Evolutionary conservation across 1,140 invertebrate genomes (phyloP).

Genomic region (Oncopeltus fasciatus): DNA sequence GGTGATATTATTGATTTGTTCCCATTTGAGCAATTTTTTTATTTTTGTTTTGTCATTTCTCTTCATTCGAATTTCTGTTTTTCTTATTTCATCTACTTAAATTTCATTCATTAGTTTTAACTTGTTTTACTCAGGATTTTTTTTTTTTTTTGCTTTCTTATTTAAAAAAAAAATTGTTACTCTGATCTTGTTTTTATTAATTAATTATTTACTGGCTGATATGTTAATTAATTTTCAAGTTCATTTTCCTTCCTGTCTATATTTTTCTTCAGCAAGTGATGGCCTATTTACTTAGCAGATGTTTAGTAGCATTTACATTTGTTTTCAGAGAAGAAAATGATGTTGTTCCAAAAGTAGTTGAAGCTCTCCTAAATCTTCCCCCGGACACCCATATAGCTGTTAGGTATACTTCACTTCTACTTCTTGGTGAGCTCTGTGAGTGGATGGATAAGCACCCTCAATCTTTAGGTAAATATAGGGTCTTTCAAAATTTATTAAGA

Average conservation of each 20-base stretch:
- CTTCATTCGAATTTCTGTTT: too few relatives aligned
- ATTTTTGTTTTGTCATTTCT: too few relatives aligned
- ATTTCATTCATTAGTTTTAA: too few relatives aligned
- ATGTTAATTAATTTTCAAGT: too few relatives aligned
- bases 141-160: too few relatives aligned
- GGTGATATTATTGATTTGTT: too few relatives aligned
- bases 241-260: too few relatives aligned
- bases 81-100: too few relatives aligned
- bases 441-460: conserved; percentile 85
- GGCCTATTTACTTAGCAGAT: neutral
- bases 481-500: too few relatives aligned
- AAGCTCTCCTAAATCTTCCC: conserved; percentile 75
- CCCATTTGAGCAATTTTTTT: too few relatives aligned
- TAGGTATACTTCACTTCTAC: conserved; percentile 68
- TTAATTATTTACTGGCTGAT: neutral
- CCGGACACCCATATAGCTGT: conserved; percentile 75
- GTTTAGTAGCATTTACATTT: neutral
- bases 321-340: conserved; percentile 71
- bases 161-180: neutral
- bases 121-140: too few relatives aligned
- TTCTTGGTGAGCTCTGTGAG: conserved; percentile 85
- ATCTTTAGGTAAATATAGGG: conserved; percentile 53
- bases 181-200: neutral
- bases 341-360: conserved; percentile 81
- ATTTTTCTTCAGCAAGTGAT: too few relatives aligned